phyloP scores from a whole-genome alignment of 1,140 invertebrate species.

The Drosophila repletoides region DNA sequence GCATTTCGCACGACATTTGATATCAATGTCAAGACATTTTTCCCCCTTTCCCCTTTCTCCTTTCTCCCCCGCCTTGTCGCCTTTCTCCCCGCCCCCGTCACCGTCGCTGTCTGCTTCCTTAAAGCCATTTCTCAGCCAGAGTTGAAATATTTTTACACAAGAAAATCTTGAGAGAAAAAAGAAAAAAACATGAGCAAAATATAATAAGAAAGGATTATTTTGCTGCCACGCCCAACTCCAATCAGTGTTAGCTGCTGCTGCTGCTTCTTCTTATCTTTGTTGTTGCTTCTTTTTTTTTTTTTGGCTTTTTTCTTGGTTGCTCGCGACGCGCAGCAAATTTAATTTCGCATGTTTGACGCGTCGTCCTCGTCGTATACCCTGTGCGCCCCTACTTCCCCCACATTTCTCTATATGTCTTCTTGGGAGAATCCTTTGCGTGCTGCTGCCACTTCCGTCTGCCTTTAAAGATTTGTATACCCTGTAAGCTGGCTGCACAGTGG shows the following conservation, averaged over 20 bases:
- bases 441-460: conserved; percentile 54
- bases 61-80: neutral
- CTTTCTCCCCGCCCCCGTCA: conserved; percentile 4
- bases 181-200: conserved; percentile 34
- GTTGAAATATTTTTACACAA: conserved; percentile 30
- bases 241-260: conserved; percentile 55
- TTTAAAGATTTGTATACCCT: conserved; percentile 53
- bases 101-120: conserved; percentile 30
- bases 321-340: conserved; percentile 51
- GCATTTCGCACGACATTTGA: conserved; percentile 72
- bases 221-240: conserved; percentile 64
- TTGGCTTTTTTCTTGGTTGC: conserved; percentile 31
- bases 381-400: neutral
- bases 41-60: neutral
- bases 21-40: conserved; percentile 77
- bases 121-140: conserved; percentile 32
- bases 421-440: conserved; percentile 34
- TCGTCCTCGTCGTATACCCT: conserved; percentile 27
- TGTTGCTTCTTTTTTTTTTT: conserved; percentile 41
- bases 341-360: conserved; percentile 73
- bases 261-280: neutral
- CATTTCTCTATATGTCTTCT: neutral
- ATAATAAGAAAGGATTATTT: conserved; percentile 61
- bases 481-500: neutral
- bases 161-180: conserved; percentile 14